These are phyloP conservation scores for Anomalospiza imberbis DNA, from an alignment of 2,797 vertebrate species.

Conservation along the genomic window DNA sequence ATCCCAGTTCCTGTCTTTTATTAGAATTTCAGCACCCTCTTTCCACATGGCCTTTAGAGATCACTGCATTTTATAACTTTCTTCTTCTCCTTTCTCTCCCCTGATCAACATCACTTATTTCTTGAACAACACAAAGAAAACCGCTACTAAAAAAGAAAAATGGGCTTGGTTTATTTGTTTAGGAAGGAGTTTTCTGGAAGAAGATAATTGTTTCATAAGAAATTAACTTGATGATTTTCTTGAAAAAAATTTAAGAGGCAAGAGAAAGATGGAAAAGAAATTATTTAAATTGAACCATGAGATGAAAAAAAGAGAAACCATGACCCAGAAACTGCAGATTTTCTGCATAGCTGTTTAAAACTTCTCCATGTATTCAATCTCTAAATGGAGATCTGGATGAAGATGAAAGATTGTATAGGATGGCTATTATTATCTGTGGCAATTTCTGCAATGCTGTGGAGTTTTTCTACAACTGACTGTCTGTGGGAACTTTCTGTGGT, in stretches of 20 bases:
- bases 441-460: neutral
- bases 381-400: neutral
- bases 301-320: neutral
- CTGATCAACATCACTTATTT: neutral
- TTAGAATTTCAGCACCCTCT: neutral
- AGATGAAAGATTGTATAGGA: neutral
- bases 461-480: neutral
- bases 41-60: neutral
- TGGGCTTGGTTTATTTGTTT: neutral
- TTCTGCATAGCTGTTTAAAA: neutral
- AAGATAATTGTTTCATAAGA: neutral
- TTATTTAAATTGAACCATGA: neutral
- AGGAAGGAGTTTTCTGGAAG: neutral
- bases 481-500: neutral
- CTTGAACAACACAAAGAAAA: neutral
- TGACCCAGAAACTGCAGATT: neutral
- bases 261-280: neutral
- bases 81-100: neutral
- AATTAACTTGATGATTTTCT: neutral
- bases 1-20: neutral
- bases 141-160: neutral
- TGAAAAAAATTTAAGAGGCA: neutral
- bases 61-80: neutral
- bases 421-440: neutral
- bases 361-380: neutral